Percentiles rank a stretch among this genome's conserved stretches.
Evolutionary conservation across 2,888 invertebrate genomes (phyloP).

Genomic region (Nomada fabriciana): DNA sequence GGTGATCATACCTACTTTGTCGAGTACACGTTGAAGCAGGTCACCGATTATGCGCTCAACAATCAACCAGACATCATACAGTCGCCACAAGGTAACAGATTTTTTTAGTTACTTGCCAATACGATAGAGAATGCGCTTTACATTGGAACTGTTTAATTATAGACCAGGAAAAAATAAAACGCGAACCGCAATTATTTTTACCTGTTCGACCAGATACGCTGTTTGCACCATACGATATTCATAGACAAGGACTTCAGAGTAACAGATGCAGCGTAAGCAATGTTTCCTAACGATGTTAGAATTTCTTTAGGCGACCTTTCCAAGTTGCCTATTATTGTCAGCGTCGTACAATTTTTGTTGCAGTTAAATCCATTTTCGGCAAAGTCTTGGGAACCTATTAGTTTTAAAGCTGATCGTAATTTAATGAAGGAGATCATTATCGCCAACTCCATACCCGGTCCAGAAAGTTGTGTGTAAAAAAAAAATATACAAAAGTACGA

Average conservation of each 20-base stretch:
- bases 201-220: conserved; percentile 84
- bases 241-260: conserved; percentile 82
- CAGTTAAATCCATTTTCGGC: conserved; percentile 83
- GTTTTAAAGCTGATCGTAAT: conserved; percentile 83
- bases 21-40: conserved; percentile 91
- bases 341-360: background rate
- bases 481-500: conserved; percentile 77
- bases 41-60: conserved; percentile 82
- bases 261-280: conserved; percentile 83
- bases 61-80: conserved; percentile 92
- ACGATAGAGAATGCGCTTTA: background rate
- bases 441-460: conserved; percentile 93
- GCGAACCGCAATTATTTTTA: conserved; percentile 82
- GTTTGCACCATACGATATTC: conserved; percentile 83
- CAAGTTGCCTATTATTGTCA: background rate
- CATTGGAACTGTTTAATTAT: background rate
- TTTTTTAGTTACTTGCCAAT: background rate
- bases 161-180: conserved; percentile 82
- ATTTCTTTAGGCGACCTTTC: conserved; percentile 14
- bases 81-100: conserved; percentile 86
- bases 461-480: conserved; percentile 93
- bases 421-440: conserved; percentile 87
- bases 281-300: background rate
- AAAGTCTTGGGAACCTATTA: conserved; percentile 84
- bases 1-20: conserved; percentile 94